A percentile compares a stretch with the other conserved stretches of the same genome.
Evolutionary conservation across 2,113 vertebrate genomes (phyloP).

Genomic region (Sisor rabdophorus): DNA sequence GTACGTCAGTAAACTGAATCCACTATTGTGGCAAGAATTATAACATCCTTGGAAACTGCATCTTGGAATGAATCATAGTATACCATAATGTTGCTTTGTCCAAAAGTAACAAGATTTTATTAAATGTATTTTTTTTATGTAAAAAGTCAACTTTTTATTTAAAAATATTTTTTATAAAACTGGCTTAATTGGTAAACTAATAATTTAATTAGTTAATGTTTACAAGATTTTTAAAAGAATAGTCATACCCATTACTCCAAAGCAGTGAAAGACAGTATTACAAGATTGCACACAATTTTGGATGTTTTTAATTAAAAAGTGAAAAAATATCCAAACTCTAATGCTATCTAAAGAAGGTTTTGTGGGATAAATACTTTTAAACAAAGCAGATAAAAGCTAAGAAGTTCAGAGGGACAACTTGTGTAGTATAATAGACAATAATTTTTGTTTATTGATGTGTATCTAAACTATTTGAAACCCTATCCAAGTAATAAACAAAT

Average conservation of each 20-base stretch:
- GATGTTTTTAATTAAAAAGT: no score
- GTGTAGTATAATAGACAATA: no score
- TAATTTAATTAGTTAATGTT: not conserved
- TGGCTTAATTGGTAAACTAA: not conserved
- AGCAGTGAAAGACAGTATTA: not conserved
- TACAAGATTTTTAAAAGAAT: not conserved
- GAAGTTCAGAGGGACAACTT: no score
- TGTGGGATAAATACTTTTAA: no score
- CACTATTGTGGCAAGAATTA: constrained; percentile 46
- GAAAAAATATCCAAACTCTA: no score
- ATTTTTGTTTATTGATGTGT: no score
- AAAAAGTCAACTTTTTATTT: no score
- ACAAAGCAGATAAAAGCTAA: no score
- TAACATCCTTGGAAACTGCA: constrained; percentile 47
- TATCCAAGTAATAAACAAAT: no score
- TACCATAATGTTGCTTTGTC: constrained; percentile 30
- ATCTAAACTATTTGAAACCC: no score
- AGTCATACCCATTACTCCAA: not conserved
- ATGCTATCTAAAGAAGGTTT: no score
- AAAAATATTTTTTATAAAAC: not conserved
- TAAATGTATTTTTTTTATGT: no score
- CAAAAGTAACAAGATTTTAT: constrained; percentile 14
- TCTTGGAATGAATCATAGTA: constrained; percentile 45
- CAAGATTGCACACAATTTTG: not conserved
- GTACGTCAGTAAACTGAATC: constrained; percentile 47